Percentiles rank a stretch among this genome's conserved stretches.
These are phyloP conservation scores for Brachionus angularis DNA, from an alignment of 1,140 invertebrate genomes.

Conservation along the genomic window DNA sequence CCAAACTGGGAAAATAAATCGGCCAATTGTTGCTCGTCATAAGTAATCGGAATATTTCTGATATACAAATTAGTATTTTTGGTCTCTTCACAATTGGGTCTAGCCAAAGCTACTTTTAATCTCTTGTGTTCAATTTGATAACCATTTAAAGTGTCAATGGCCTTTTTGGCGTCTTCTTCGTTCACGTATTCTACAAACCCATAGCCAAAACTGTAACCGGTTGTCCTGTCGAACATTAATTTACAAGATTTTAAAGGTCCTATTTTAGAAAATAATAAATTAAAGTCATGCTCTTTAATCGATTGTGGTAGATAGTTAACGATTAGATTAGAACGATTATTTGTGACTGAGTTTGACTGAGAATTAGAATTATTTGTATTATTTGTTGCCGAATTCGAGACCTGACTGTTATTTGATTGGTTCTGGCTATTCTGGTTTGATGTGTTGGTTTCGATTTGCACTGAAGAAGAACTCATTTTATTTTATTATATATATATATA, in stretches of 20 bases:
- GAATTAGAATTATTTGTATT: no score
- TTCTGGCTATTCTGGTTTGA: no score
- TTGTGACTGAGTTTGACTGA: neutral
- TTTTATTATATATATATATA: no score
- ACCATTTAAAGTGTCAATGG: slow-evolving; percentile 15
- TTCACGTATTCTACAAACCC: slow-evolving; percentile 43
- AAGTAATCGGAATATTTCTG: slow-evolving; percentile 30
- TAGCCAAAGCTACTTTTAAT: slow-evolving; percentile 35
- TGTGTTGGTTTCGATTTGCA: no score
- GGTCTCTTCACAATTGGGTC: slow-evolving; percentile 44
- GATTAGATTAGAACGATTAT: slow-evolving; percentile 64
- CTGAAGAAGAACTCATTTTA: no score
- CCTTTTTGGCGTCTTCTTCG: slow-evolving; percentile 23
- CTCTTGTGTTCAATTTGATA: slow-evolving; percentile 31
- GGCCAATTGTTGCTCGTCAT: slow-evolving; percentile 20
- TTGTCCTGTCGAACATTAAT: slow-evolving; percentile 23
- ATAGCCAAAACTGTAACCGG: slow-evolving; percentile 42
- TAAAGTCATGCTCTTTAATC: slow-evolving; percentile 42
- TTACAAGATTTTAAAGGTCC: slow-evolving; percentile 25
- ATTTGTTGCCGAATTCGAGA: no score
- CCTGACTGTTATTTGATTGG: no score
- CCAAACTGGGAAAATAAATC: slow-evolving; percentile 28
- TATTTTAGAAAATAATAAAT: slow-evolving; percentile 4
- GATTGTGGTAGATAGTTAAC: slow-evolving; percentile 44
- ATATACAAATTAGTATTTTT: slow-evolving; percentile 43